Evolutionary conservation across 2,113 vertebrate genomes (phyloP), one percentile per base, ranked within the genome.

Genomic region (Artemisiospiza belli): DNA sequence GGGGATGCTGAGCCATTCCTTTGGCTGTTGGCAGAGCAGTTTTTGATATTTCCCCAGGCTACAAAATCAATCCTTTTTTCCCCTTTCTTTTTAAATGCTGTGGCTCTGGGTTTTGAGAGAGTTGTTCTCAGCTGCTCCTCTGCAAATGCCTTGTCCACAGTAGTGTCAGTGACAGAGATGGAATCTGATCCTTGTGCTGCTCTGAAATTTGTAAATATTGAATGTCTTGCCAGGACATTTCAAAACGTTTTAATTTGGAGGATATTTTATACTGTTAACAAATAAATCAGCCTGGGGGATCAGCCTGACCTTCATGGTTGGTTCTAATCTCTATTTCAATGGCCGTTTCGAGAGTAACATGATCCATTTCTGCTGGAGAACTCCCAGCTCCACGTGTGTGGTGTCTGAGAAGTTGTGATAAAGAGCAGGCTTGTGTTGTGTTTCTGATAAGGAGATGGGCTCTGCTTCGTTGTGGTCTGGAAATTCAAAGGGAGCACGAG

Each of bases 1-100:
- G 2, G 51, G 18, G 11, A 1, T 39, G 83, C 1, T 3, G 35
- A 11, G 52, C 0, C 0, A 1, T 5, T 74, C 15, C 63, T 70
- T 41, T 35, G 59, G 17, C 55, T 70, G 19, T 12, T 31, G 59
- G 20, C 58, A 58, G 66, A 57, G 7, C 41, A 43, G 6, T 3
- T 44, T 67, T n/a, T 35, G 11, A 0, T 39, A n/a, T 20, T 61
- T 33, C 31, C n/a, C 17, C 22, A 15, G 24, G 27, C 28, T 69
- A 28, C 44, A 39, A n/a, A 27, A 5, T 3, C 13, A 25, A 18
- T 5, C 7, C 2, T 5, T 24, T 78, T 25, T 2, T 0, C 5
- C 9, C 9, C 7, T 15, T 46, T 9, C 4, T 19, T 37, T 49
- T 22, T 8, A 52, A 87, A 11, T 12, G 5, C 9, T 39, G 54